Base-by-base conservation (phyloP, 2,888 invertebrate species). In the Melieria picta region DNA sequence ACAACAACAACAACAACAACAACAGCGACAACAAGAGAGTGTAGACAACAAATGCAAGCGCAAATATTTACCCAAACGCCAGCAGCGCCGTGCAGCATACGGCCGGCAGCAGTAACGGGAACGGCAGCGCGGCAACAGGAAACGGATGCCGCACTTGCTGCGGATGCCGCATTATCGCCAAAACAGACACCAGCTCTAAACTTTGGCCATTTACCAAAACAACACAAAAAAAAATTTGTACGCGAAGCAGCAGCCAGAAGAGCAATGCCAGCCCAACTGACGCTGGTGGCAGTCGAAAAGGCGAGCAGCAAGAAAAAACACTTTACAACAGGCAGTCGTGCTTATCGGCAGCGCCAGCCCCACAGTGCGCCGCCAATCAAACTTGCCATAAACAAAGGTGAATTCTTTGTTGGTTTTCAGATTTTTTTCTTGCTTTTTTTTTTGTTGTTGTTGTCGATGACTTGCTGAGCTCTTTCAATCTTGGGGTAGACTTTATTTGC, bases 391-490 rank as follows among this genome's bases (percentile, higher is more conserved):
- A 55, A 52, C 48, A 67, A 60, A 67, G 11, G 60, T 52, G 13
- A 45, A 6, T 67, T 58, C 52, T 52, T 45, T 43, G 61, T 61
- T 55, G 56, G 7, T 42, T 13, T 47, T 73, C 74, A 62, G 73
- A 74, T 77, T 80, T 75, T 79, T 5, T 52, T 52, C n/a, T 52
- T 52, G 52, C 52, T 11, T 66, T 66, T 4, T 13, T 13, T 7
- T 30, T 63, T 63, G 16, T 48, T 42, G n/a, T 50, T 50, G 7
- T 30, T 50, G 47, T 45, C 45, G 47, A 16, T 60, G 79, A 79
- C 76, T 80, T 78, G 76, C 81, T 82, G 79, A 80, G 81, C 81
- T 80, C 76, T 77, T 81, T 82, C 82, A 80, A 79, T 80, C 80
- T 77, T 30, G 3, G 30, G 30, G 30, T 30, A 30, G 30, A 30